phyloP scores from a whole-genome alignment of 2,113 vertebrate genomes.

The Dinomys branickii region DNA sequence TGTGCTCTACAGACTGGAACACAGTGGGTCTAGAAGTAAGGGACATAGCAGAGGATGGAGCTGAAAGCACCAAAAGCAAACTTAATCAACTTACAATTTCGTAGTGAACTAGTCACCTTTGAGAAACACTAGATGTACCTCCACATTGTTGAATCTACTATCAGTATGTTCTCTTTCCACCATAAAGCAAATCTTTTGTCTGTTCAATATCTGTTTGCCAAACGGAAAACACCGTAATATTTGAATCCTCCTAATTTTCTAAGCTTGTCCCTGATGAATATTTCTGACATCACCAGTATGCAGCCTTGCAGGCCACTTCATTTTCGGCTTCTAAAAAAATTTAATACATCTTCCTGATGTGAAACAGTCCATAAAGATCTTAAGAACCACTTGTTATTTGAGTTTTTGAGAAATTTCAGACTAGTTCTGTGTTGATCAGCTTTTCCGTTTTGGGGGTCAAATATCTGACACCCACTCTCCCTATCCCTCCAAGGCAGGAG shows the following conservation, averaged over 20 bases:
- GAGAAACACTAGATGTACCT: not conserved
- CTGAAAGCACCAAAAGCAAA: not conserved
- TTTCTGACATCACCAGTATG: not conserved
- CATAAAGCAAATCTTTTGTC: conserved; percentile 12
- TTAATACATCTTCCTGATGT: not conserved
- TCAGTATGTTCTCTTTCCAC: not conserved
- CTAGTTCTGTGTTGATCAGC: not conserved
- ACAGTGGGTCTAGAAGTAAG: not conserved
- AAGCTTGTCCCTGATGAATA: not conserved
- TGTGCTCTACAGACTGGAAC: not conserved
- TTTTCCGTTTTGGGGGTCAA: not conserved
- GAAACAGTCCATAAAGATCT: not conserved
- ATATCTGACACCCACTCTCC: not conserved
- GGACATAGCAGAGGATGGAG: not conserved
- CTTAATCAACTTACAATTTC: not conserved
- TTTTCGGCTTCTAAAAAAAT: not conserved
- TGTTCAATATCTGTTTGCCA: not conserved
- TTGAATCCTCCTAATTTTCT: not conserved
- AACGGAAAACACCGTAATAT: not conserved
- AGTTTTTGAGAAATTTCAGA: conserved; percentile 9
- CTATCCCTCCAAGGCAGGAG: not conserved
- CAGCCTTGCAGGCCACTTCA: not conserved
- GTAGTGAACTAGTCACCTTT: too few species aligned
- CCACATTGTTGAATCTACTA: not conserved
- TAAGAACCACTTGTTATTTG: not conserved